Conservation (phyloP, 2,113 vertebrate species). For the Callipepla californica region DNA sequence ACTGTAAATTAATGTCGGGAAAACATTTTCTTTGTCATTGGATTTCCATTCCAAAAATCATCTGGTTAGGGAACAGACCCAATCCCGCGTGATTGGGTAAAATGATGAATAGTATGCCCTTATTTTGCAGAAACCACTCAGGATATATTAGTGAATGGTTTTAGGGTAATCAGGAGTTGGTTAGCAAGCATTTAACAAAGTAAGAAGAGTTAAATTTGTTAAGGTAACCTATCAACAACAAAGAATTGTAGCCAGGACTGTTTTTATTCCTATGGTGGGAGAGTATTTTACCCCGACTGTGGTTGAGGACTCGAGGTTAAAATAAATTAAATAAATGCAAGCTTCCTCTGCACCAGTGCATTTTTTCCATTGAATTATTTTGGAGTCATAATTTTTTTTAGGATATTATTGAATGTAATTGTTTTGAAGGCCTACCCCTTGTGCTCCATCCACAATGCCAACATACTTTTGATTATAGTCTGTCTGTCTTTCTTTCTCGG, state of each 20-base stretch:
- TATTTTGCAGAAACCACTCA: not conserved
- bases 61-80: not conserved
- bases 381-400: conserved; percentile 28
- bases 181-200: not conserved
- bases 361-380: conserved; percentile 72
- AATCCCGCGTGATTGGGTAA: not conserved
- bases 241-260: conserved; percentile 18
- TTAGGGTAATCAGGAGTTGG: not conserved
- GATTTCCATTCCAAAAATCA: conserved; percentile 15
- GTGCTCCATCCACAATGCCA: conserved; percentile 42
- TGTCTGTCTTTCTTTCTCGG: not conserved
- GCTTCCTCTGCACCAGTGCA: conserved; percentile 29
- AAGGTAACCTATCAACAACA: conserved; percentile 43
- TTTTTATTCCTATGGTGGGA: conserved; percentile 31
- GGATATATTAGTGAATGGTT: not conserved
- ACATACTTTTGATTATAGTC: conserved; percentile 41
- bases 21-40: not conserved
- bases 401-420: conserved; percentile 57
- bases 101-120: not conserved
- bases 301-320: conserved; percentile 61
- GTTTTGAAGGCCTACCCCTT: conserved; percentile 37
- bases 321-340: conserved; percentile 56
- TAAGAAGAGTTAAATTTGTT: conserved; percentile 8
- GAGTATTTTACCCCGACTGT: conserved; percentile 41
- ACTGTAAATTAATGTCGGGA: conserved; percentile 16